Conservation (phyloP, 2,797 vertebrate species). For the Merluccius polli region DNA sequence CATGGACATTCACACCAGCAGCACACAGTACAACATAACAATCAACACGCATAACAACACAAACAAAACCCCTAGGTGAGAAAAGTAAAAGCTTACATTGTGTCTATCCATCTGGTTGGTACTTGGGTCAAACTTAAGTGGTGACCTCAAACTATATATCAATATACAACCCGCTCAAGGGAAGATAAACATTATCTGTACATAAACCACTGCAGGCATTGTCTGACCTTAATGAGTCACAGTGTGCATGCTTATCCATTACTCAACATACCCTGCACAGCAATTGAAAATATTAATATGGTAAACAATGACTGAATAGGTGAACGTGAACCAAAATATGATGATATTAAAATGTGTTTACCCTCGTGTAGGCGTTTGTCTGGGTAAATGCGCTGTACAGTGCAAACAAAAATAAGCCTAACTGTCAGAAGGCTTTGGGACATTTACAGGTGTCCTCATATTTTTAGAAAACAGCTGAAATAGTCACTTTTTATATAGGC, state of each 20-base stretch:
- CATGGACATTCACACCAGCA: background rate
- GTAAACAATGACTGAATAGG: background rate
- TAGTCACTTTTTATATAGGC: background rate
- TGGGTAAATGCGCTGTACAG: too few species aligned
- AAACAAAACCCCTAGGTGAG: background rate
- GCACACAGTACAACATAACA: background rate
- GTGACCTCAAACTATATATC: background rate
- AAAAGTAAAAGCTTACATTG: background rate
- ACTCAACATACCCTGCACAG: background rate
- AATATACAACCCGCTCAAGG: slow-evolving; percentile 27
- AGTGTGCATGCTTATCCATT: slow-evolving; percentile 45
- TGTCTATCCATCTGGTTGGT: background rate
- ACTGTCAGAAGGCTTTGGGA: too few species aligned
- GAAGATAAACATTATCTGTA: slow-evolving; percentile 25
- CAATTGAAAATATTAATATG: background rate
- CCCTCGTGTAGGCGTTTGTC: too few species aligned
- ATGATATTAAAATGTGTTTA: background rate
- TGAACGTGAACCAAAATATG: background rate
- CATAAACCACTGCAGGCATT: slow-evolving; percentile 43
- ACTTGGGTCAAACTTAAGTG: background rate
- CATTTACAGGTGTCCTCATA: too few species aligned
- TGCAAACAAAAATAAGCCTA: too few species aligned
- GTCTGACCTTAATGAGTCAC: slow-evolving; percentile 64
- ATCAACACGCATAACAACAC: background rate
- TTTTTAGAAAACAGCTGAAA: too few species aligned